Conservation (phyloP, 2,888 invertebrate genomes). For the Saturnia japonica region DNA sequence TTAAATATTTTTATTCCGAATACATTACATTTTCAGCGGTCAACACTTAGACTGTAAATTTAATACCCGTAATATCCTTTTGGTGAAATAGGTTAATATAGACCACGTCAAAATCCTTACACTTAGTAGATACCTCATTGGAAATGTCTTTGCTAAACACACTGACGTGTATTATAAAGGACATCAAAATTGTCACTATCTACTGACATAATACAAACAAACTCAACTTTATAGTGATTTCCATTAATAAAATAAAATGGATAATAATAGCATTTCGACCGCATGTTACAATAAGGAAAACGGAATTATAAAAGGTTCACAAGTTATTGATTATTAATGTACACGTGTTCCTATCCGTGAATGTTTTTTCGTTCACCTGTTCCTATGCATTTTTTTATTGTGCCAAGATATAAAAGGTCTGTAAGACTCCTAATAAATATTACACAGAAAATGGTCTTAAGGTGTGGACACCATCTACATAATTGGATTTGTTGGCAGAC, state of each 20-base stretch:
- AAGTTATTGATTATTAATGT: background rate
- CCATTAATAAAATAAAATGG: background rate
- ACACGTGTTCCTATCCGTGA: too few relatives aligned
- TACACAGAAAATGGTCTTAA: conserved; percentile 14
- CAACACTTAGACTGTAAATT: too few relatives aligned
- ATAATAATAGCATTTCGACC: background rate
- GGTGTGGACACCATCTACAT: conserved; percentile 16
- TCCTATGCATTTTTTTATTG: conserved; percentile 35
- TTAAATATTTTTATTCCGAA: too few relatives aligned
- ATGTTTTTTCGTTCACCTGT: too few relatives aligned
- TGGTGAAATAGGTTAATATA: background rate
- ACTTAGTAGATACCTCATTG: background rate
- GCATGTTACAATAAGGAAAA: background rate
- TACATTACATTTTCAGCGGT: too few relatives aligned
- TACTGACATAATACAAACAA: background rate
- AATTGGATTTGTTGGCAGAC: conserved; percentile 39
- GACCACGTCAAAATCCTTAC: background rate
- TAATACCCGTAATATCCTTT: too few relatives aligned
- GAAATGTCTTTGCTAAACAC: background rate
- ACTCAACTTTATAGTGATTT: background rate
- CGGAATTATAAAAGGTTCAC: background rate
- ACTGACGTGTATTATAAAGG: too few relatives aligned
- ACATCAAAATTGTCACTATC: background rate
- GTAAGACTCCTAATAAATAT: conserved; percentile 15
- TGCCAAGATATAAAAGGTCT: conserved; percentile 46